Evolutionary conservation across 2,113 vertebrate genomes (phyloP).

Genomic region (Indri indri): DNA sequence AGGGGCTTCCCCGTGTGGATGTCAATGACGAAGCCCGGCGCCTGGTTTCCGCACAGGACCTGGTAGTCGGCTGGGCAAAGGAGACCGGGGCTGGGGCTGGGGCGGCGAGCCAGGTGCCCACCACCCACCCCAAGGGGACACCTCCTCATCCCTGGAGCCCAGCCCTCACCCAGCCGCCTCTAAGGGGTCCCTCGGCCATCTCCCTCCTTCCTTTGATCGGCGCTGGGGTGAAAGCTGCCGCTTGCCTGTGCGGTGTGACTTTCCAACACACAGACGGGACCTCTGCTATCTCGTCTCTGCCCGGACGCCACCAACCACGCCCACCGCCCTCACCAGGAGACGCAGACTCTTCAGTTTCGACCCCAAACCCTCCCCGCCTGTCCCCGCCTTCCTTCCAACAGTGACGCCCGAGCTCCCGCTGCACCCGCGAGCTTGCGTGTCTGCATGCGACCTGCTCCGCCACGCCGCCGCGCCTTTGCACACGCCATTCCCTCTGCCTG

Average conservation of each 20-base stretch:
- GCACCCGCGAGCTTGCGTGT: background rate
- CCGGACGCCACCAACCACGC: fast-evolving
- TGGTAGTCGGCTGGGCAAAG: conserved; percentile 90
- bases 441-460: background rate
- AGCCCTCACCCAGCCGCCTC: background rate
- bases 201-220: background rate
- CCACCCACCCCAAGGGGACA: too few relatives aligned
- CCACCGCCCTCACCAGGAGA: background rate
- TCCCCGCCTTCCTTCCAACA: background rate
- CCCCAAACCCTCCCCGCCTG: background rate
- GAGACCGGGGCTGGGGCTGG: background rate
- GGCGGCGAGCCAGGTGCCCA: background rate
- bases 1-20: conserved; percentile 93
- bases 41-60: conserved; percentile 93
- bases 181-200: background rate
- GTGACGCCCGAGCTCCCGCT: background rate
- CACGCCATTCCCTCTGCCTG: background rate
- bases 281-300: background rate
- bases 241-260: fast-evolving
- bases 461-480: fast-evolving
- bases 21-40: conserved; percentile 93
- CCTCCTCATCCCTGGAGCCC: too few relatives aligned
- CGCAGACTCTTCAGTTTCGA: background rate
- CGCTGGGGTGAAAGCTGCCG: background rate
- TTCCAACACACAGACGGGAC: background rate